phyloP scores from a whole-genome alignment of 2,113 vertebrate genomes.

The Phyllostomus hastatus region DNA sequence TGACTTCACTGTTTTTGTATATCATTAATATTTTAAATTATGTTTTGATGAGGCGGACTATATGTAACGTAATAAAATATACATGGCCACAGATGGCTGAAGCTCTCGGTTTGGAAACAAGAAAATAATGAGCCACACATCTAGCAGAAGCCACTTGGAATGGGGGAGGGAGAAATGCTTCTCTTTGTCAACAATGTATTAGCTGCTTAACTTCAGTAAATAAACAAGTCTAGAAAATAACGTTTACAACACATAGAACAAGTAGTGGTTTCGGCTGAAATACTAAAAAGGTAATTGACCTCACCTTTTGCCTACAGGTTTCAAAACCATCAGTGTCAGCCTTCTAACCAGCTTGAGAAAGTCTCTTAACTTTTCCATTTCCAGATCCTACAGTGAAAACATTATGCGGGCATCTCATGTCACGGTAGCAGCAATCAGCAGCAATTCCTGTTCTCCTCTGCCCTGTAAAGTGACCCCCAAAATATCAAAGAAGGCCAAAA shows the following conservation, averaged over 20 bases:
- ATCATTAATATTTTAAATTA: not conserved
- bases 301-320: not conserved
- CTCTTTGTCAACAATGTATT: not conserved
- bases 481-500: not conserved
- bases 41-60: not conserved
- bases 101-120: not conserved
- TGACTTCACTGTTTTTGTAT: not conserved
- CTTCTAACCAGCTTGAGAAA: not conserved
- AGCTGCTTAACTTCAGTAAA: not conserved
- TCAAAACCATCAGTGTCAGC: not conserved
- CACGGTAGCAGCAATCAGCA: not conserved
- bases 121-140: not conserved
- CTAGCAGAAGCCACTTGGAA: not conserved
- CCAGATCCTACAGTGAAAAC: not conserved
- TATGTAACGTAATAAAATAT: not conserved
- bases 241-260: not conserved
- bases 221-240: not conserved
- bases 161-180: not conserved
- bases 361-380: not conserved
- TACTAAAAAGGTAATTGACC: not conserved
- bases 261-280: not conserved
- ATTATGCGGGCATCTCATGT: not conserved
- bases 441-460: not conserved
- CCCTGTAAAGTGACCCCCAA: not conserved
- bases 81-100: not conserved